Conservation (phyloP, 2,888 invertebrate genomes). For the Drosophila ezoana region DNA sequence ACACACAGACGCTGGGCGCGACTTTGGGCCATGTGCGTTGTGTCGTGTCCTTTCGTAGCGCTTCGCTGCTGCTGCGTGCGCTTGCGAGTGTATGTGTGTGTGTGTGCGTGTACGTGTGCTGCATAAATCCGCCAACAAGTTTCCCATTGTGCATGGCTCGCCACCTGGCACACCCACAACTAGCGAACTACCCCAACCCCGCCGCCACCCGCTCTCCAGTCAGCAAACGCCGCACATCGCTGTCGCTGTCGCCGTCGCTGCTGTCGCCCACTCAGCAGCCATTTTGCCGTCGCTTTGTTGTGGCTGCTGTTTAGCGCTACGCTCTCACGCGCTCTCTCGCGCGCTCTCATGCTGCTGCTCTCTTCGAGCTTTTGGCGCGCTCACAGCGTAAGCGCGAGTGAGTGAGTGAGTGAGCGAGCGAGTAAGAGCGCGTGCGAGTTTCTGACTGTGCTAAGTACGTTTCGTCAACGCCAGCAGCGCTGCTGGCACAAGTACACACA, state of each 20-base stretch:
- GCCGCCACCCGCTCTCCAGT: neutral
- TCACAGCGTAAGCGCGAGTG: neutral
- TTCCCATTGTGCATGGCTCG: slow-evolving; percentile 77
- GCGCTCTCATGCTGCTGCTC: neutral
- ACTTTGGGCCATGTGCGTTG: slow-evolving; percentile 68
- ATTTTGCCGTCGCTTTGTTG: slow-evolving; percentile 62
- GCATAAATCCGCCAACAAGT: slow-evolving; percentile 80
- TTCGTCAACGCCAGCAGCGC: slow-evolving; percentile 13
- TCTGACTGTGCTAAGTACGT: slow-evolving; percentile 2
- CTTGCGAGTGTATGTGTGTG: neutral
- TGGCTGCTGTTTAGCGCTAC: slow-evolving; percentile 49
- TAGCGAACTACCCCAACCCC: neutral
- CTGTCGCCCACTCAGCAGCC: slow-evolving; percentile 34
- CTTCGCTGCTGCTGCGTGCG: slow-evolving; percentile 26
- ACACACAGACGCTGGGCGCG: slow-evolving; percentile 27
- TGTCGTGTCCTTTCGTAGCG: slow-evolving; percentile 52
- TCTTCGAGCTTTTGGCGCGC: neutral
- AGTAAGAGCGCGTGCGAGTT: slow-evolving; percentile 1
- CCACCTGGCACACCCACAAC: slow-evolving; percentile 40
- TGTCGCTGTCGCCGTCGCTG: neutral
- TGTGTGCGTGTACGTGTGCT: slow-evolving; percentile 46
- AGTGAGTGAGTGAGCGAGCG: neutral
- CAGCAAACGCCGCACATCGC: no score
- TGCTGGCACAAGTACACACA: slow-evolving; percentile 8
- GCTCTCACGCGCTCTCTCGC: slow-evolving; percentile 22